phyloP scores from a whole-genome alignment of 2,113 vertebrate species.

The Macrotus californicus region DNA sequence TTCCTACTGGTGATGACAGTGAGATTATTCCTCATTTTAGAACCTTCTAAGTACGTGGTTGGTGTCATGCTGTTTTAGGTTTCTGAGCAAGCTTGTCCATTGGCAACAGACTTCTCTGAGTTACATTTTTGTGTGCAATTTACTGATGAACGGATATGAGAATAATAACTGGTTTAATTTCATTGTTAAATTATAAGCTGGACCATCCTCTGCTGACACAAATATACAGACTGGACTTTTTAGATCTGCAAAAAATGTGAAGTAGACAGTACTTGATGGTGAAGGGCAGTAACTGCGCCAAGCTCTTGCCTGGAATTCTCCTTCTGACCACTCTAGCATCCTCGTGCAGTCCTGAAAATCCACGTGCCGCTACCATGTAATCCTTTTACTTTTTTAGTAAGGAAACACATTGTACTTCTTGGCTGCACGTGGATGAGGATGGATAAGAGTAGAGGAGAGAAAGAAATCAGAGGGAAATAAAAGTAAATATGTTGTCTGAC shows the following conservation, averaged over 20 bases:
- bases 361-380: not conserved
- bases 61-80: not conserved
- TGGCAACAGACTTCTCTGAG: not conserved
- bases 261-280: not conserved
- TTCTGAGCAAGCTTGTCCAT: not conserved
- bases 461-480: not conserved
- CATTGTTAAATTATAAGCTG: not conserved
- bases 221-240: not conserved
- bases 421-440: not conserved
- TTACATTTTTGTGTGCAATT: not conserved
- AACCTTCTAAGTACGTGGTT: not conserved
- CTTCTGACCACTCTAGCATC: not conserved
- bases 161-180: not conserved
- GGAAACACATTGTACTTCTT: not conserved
- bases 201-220: not conserved
- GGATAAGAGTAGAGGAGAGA: not conserved
- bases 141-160: not conserved
- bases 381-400: not conserved
- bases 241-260: not conserved
- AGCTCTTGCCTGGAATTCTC: not conserved
- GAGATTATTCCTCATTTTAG: not conserved
- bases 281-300: not conserved
- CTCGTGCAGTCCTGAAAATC: not conserved
- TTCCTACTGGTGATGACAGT: not conserved
- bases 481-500: not conserved